These are phyloP conservation scores for Leiothrix lutea DNA, from an alignment of 2,113 vertebrate species.

Conservation along the genomic window DNA sequence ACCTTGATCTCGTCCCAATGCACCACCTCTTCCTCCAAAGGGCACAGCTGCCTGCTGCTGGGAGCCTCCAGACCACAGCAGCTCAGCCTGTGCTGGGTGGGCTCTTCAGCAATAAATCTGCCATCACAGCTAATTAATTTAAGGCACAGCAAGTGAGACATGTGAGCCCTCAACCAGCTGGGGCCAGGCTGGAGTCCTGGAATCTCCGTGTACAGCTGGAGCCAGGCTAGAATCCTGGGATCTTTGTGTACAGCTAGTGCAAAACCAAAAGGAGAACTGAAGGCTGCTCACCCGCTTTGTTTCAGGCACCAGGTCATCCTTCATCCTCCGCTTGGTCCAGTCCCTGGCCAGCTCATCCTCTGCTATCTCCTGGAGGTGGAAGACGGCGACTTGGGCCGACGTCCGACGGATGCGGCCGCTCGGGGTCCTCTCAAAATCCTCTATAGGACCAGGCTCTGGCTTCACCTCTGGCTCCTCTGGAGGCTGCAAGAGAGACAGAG, in stretches of 20 bases:
- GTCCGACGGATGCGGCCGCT: conserved; percentile 92
- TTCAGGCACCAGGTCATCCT: conserved; percentile 95
- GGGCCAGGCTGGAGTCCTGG: background rate
- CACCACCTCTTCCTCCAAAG: background rate
- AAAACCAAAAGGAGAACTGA: background rate
- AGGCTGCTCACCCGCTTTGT: conserved; percentile 85
- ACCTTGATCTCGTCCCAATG: background rate
- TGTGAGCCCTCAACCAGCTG: background rate
- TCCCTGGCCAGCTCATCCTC: conserved; percentile 93
- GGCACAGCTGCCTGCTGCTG: background rate
- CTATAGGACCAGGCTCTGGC: conserved; percentile 53
- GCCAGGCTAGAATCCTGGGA: background rate
- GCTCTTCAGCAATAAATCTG: background rate
- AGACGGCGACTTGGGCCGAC: conserved; percentile 93
- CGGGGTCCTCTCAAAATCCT: conserved; percentile 91
- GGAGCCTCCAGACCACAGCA: background rate
- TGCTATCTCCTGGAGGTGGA: conserved; percentile 96
- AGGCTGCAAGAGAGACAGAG: conserved; percentile 9
- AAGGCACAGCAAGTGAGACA: background rate
- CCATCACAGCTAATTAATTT: background rate
- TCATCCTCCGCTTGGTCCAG: conserved; percentile 93
- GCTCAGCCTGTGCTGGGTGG: background rate
- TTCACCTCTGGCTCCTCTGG: conserved; percentile 64
- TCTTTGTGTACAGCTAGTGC: accelerated
- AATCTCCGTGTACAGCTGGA: background rate